phyloP scores from a whole-genome alignment of 2,113 vertebrate genomes.

The Upupa epops region DNA sequence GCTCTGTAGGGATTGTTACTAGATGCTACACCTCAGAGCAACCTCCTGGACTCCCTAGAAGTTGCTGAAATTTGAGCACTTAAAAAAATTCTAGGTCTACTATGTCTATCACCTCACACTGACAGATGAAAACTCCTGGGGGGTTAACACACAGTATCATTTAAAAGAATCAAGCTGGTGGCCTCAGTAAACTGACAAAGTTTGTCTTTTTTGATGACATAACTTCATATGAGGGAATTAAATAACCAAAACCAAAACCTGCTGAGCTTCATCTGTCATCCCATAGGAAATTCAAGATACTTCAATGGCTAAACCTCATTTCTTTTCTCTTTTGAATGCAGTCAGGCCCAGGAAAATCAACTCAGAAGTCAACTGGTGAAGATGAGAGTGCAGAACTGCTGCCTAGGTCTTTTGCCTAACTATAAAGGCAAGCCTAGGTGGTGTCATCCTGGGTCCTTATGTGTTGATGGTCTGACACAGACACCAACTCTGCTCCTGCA shows the following conservation, averaged over 20 bases:
- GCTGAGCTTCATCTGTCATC: background rate
- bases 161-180: background rate
- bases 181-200: background rate
- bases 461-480: background rate
- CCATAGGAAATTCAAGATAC: background rate
- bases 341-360: background rate
- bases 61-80: background rate
- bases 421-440: background rate
- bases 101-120: rapidly evolving
- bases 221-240: background rate
- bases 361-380: background rate
- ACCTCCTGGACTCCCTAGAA: background rate
- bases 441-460: background rate
- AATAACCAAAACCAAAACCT: background rate
- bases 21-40: background rate
- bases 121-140: background rate
- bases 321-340: background rate
- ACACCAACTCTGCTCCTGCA: background rate
- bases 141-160: background rate
- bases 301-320: background rate
- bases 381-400: background rate
- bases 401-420: background rate
- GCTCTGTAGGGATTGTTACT: background rate
- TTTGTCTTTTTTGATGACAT: background rate
- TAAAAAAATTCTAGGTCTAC: background rate